A percentile compares a stretch with the other conserved stretches of the same genome.
phyloP scores from a whole-genome alignment of 2,888 invertebrate genomes.

The Spodoptera exigua region DNA sequence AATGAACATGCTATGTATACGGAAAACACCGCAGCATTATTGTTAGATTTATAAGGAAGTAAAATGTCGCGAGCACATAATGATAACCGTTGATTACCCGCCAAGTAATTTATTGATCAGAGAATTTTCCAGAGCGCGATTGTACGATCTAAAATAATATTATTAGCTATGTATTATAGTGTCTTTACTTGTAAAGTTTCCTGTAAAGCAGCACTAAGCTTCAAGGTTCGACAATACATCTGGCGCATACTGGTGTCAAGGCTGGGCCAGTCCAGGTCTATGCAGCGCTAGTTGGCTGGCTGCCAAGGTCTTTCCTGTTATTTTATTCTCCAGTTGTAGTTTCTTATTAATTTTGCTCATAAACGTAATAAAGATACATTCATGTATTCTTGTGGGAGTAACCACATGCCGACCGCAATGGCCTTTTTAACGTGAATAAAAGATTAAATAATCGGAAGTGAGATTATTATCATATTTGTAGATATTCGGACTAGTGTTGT shows the following conservation, averaged over 20 bases:
- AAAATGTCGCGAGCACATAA: background rate
- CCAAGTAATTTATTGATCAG: conserved; percentile 11
- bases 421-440: conserved; percentile 39
- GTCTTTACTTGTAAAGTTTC: conserved; percentile 1
- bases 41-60: conserved; percentile 13
- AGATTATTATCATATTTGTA: conserved; percentile 2
- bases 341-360: conserved; percentile 50
- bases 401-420: conserved; percentile 22
- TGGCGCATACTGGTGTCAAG: conserved; percentile 60
- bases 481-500: background rate
- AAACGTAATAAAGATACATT: conserved; percentile 28
- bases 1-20: conserved; percentile 4
- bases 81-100: conserved; percentile 3
- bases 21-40: conserved; percentile 1
- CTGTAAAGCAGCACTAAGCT: conserved; percentile 10
- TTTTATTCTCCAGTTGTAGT: conserved; percentile 52
- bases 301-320: conserved; percentile 53
- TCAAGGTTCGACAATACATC: conserved; percentile 53
- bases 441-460: conserved; percentile 15
- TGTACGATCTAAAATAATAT: background rate
- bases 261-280: conserved; percentile 55
- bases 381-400: conserved; percentile 29
- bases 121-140: conserved; percentile 10
- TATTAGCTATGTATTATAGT: background rate
- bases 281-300: conserved; percentile 48